A percentile compares a stretch with the other conserved stretches of the same genome.
Conservation (phyloP, 2,888 invertebrate species). For the Tineola bisselliella region DNA sequence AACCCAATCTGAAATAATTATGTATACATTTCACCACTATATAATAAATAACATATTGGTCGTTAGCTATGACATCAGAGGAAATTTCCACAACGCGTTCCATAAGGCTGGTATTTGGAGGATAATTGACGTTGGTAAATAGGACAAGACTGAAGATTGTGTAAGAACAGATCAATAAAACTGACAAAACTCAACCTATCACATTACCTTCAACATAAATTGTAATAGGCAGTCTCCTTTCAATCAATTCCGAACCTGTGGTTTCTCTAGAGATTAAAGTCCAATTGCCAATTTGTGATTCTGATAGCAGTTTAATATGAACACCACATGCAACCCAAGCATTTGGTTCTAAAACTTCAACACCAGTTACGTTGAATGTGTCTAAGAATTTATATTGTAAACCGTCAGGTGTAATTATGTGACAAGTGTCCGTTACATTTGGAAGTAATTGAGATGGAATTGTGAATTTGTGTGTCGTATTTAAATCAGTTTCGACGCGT, state of each 20-base stretch:
- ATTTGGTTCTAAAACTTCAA: constrained; percentile 26
- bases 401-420: constrained; percentile 33
- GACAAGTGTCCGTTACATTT: constrained; percentile 28
- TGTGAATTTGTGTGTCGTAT: not conserved
- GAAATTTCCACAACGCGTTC: no score
- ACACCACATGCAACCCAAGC: constrained; percentile 32
- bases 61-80: no score
- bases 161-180: no score
- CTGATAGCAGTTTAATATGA: constrained; percentile 25
- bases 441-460: not conserved
- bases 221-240: constrained; percentile 37
- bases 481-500: not conserved
- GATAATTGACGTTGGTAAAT: no score
- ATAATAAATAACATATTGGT: no score
- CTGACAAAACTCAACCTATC: not conserved
- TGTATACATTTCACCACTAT: not conserved
- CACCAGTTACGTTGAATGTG: constrained; percentile 26
- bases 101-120: no score
- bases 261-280: constrained; percentile 34
- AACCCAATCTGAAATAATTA: constrained; percentile 30
- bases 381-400: constrained; percentile 27
- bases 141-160: no score
- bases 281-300: constrained; percentile 39
- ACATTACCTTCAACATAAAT: constrained; percentile 44
- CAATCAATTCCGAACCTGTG: constrained; percentile 22